Conservation (phyloP, 2,113 vertebrate species). For the Thinocorus orbignyianus region DNA sequence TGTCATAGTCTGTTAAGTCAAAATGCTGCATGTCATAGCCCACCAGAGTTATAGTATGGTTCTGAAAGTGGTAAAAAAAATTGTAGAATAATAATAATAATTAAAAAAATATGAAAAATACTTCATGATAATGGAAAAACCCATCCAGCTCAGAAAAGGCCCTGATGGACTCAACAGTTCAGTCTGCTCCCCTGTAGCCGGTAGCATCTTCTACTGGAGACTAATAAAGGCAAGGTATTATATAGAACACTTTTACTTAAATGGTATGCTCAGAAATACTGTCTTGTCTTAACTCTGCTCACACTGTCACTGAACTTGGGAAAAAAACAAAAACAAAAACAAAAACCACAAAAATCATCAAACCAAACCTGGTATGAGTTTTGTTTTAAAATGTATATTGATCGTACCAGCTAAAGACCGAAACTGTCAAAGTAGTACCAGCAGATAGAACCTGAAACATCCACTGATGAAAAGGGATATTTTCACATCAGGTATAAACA, state of each 20-base stretch:
- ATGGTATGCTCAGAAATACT: background rate
- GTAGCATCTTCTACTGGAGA: background rate
- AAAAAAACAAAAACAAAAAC: too few relatives aligned
- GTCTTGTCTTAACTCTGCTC: background rate
- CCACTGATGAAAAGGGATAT: background rate
- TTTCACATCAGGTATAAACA: background rate
- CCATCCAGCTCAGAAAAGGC: background rate
- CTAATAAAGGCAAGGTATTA: background rate
- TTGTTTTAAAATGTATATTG: background rate
- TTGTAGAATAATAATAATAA: background rate
- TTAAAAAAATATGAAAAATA: background rate
- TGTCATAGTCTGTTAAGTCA: background rate
- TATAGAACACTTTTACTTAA: background rate
- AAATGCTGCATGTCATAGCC: background rate
- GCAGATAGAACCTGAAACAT: background rate
- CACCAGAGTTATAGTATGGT: background rate
- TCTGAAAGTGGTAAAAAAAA: background rate
- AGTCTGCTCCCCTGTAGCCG: background rate
- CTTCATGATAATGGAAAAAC: background rate
- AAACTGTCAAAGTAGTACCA: background rate
- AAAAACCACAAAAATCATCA: too few relatives aligned
- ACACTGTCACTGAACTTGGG: rapidly evolving
- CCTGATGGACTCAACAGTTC: background rate
- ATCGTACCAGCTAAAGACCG: background rate
- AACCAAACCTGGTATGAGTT: background rate